Evolutionary conservation across 2,113 vertebrate species (phyloP).

Genomic region (Epinephelus lanceolatus): DNA sequence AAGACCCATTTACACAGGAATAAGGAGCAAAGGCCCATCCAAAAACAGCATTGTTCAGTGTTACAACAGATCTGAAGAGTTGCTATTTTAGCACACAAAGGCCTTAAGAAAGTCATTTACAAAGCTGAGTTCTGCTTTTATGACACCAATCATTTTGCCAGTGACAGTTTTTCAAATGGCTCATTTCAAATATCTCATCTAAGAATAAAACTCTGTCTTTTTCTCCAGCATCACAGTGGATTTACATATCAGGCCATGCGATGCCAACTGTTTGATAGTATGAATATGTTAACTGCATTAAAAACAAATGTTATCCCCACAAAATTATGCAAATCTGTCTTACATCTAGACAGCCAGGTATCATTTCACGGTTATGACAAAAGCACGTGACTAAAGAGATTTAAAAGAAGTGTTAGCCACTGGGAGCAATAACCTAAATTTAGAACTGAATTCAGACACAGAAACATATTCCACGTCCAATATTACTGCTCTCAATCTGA

Average conservation of each 20-base stretch:
- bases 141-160: constrained; percentile 4
- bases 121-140: constrained; percentile 26
- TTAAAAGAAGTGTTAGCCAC: too few relatives aligned
- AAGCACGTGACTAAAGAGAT: too few relatives aligned
- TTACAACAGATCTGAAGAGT: constrained; percentile 5
- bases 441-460: not conserved
- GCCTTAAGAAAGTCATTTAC: constrained; percentile 3
- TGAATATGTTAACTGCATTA: not conserved
- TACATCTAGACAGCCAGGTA: too few relatives aligned
- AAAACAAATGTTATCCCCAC: not conserved
- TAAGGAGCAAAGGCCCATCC: not conserved
- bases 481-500: not conserved
- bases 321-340: too few relatives aligned
- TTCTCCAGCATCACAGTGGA: not conserved
- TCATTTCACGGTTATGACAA: too few relatives aligned
- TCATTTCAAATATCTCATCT: constrained; percentile 31
- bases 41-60: constrained; percentile 7
- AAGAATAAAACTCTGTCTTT: constrained; percentile 38
- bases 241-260: constrained; percentile 33
- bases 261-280: not conserved
- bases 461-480: not conserved
- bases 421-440: not conserved
- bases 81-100: constrained; percentile 48
- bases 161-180: constrained; percentile 33
- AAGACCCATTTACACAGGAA: not conserved